Evolutionary conservation across 2,888 invertebrate genomes (phyloP).

Genomic region (Lysandra coridon): DNA sequence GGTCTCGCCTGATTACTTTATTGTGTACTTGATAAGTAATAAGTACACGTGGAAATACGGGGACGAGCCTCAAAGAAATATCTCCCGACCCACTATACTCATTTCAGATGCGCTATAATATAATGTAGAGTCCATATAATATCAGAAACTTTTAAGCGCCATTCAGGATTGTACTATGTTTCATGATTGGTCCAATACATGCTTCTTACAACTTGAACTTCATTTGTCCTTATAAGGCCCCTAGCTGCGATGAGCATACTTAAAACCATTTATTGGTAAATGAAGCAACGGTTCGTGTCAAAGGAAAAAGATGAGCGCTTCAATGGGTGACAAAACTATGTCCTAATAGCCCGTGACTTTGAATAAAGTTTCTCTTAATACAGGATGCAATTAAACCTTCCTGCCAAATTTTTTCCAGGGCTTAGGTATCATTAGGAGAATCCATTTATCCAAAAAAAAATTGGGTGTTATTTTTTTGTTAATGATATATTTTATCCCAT

Average conservation of each 20-base stretch:
- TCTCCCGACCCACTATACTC: not conserved
- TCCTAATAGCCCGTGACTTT: conserved; percentile 1
- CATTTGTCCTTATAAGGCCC: not conserved
- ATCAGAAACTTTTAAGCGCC: not conserved
- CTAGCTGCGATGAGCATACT: not conserved
- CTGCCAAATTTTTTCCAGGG: no score
- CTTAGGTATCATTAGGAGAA: no score
- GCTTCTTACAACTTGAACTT: no score
- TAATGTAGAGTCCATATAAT: not conserved
- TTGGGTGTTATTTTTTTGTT: no score
- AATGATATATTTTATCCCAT: no score
- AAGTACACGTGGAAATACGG: not conserved
- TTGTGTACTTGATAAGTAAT: not conserved
- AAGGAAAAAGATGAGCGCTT: not conserved
- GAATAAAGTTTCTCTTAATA: not conserved
- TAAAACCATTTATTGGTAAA: not conserved
- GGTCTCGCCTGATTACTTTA: not conserved
- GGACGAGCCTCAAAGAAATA: not conserved
- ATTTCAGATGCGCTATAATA: not conserved
- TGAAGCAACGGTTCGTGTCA: not conserved
- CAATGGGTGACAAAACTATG: not conserved
- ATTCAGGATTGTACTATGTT: not conserved
- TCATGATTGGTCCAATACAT: no score
- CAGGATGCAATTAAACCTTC: no score
- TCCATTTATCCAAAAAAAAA: no score